Evolutionary conservation across 2,113 vertebrate genomes (phyloP).

Genomic region (Nannobrachium achirus): DNA sequence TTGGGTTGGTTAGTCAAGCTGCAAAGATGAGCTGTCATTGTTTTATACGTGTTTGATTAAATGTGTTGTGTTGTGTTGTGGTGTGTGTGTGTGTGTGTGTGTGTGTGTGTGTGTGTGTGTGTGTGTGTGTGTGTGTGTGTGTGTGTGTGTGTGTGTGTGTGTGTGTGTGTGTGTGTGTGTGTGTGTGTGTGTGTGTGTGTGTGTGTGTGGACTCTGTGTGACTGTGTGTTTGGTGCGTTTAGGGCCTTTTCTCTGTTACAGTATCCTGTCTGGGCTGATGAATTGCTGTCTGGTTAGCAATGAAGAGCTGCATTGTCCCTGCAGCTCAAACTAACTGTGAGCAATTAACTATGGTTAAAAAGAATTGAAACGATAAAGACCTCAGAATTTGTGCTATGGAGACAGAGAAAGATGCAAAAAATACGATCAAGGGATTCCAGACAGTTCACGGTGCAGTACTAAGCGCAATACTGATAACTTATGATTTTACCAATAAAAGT

Average conservation of each 20-base stretch:
- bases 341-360: constrained; percentile 50
- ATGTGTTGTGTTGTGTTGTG: constrained; percentile 38
- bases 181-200: not conserved
- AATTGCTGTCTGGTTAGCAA: constrained; percentile 58
- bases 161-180: not conserved
- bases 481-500: too few species aligned
- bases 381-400: constrained; percentile 31
- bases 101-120: too few species aligned
- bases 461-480: too few species aligned
- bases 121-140: too few species aligned
- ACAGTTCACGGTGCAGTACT: too few species aligned
- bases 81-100: too few species aligned
- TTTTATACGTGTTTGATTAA: constrained; percentile 59
- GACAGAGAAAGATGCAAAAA: not conserved
- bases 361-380: constrained; percentile 6
- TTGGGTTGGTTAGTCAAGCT: constrained; percentile 51
- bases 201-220: constrained; percentile 1
- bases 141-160: not conserved
- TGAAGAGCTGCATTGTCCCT: constrained; percentile 42
- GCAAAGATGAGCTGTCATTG: constrained; percentile 62
- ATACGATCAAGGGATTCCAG: too few species aligned
- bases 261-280: constrained; percentile 44
- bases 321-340: constrained; percentile 46
- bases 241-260: constrained; percentile 17
- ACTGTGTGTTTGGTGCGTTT: not conserved